phyloP scores from a whole-genome alignment of 2,113 vertebrate species.

The Pituophis catenifer region DNA sequence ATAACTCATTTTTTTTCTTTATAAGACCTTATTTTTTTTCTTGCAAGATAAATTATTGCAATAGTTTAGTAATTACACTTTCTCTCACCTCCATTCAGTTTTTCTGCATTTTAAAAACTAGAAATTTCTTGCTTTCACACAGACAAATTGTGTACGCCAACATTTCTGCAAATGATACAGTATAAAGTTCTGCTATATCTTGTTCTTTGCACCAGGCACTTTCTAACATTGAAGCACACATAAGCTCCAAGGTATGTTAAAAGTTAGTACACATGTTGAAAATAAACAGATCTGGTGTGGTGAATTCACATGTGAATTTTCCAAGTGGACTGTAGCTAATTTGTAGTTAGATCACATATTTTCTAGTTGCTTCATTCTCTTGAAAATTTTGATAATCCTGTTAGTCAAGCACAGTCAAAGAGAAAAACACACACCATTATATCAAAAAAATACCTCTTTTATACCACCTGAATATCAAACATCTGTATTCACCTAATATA shows the following conservation, averaged over 20 bases:
- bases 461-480: background rate
- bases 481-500: background rate
- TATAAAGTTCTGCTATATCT: background rate
- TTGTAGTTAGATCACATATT: background rate
- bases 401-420: background rate
- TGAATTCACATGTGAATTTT: background rate
- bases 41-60: background rate
- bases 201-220: background rate
- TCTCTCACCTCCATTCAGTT: background rate
- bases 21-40: background rate
- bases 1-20: background rate
- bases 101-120: background rate
- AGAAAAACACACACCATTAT: background rate
- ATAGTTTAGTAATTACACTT: background rate
- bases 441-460: constrained; percentile 5
- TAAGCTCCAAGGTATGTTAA: background rate
- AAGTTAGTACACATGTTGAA: background rate
- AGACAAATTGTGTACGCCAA: background rate
- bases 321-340: background rate
- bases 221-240: background rate
- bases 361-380: background rate
- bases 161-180: background rate
- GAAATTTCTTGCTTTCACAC: background rate
- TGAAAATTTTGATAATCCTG: background rate
- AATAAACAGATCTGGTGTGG: background rate